Conservation (phyloP, 2,113 vertebrate genomes). For the Fulmarus glacialis region DNA sequence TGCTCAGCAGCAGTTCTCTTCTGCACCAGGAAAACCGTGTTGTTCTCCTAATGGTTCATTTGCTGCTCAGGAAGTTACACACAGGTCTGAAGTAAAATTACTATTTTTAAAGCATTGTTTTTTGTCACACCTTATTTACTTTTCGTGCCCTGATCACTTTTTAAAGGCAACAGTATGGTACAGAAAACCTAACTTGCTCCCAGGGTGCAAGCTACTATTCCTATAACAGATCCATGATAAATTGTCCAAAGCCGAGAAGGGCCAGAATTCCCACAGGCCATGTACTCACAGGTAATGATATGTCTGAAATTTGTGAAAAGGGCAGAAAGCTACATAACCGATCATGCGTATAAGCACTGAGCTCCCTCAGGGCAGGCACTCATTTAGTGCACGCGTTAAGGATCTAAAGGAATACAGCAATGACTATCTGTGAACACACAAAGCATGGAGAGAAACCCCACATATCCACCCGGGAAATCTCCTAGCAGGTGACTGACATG, state of each 20-base stretch:
- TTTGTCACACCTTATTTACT: not conserved
- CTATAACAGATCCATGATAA: not conserved
- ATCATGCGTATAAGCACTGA: not conserved
- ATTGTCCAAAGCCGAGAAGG: not conserved
- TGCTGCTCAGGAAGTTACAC: not conserved
- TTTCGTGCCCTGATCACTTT: not conserved
- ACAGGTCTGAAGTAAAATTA: not conserved
- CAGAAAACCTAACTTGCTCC: not conserved
- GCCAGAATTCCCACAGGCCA: not conserved
- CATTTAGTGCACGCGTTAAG: not conserved
- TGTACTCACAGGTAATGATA: not conserved
- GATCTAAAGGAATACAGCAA: not conserved
- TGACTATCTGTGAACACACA: not conserved
- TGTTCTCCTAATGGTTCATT: not conserved
- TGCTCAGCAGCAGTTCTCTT: accelerated
- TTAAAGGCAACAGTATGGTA: not conserved
- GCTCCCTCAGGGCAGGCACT: not conserved
- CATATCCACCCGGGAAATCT: accelerated
- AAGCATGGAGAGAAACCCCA: not conserved
- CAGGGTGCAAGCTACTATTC: not conserved
- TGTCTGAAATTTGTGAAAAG: not conserved
- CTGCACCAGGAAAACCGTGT: not conserved
- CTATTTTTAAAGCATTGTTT: not conserved
- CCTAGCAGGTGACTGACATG: not conserved
- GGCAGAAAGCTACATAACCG: not conserved